These are phyloP conservation scores for Anas capensis DNA, from an alignment of 2,797 vertebrate genomes.

Conservation along the genomic window DNA sequence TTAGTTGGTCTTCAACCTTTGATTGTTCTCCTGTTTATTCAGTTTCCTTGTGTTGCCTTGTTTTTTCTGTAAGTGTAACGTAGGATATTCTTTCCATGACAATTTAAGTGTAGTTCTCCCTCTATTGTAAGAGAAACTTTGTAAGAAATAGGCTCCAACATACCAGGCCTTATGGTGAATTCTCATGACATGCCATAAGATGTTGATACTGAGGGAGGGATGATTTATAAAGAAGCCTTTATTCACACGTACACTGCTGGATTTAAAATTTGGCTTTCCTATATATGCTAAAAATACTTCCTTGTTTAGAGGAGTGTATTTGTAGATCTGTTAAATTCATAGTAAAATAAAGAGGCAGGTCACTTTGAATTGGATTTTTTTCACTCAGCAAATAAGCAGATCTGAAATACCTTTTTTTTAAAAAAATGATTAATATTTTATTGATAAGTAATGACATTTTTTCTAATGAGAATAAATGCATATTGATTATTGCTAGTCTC, in stretches of 20 bases:
- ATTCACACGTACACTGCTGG: not conserved
- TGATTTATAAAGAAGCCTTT: not conserved
- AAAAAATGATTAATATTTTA: not conserved
- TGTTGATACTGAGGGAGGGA: not conserved
- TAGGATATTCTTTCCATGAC: not conserved
- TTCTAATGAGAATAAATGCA: not conserved
- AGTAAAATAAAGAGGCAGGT: not conserved
- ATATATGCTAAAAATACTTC: not conserved
- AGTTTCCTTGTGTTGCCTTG: not conserved
- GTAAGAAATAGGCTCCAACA: not conserved
- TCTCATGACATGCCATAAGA: not conserved
- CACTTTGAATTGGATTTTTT: not conserved
- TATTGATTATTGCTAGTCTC: rapidly evolving
- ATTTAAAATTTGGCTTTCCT: not conserved
- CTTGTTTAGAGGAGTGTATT: not conserved
- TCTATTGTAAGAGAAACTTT: not conserved
- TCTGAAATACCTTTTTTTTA: not conserved
- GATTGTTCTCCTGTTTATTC: not conserved
- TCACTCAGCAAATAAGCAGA: not conserved
- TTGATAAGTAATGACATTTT: not conserved
- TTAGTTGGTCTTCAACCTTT: not conserved
- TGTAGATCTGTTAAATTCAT: not conserved
- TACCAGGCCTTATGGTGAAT: not conserved
- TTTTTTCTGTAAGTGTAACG: not conserved
- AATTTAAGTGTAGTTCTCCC: not conserved